These are phyloP conservation scores for Cliona cf. orientalis DNA, from an alignment of 37 sponge, comb jelly and placozoan genomes.

Conservation along the genomic window DNA sequence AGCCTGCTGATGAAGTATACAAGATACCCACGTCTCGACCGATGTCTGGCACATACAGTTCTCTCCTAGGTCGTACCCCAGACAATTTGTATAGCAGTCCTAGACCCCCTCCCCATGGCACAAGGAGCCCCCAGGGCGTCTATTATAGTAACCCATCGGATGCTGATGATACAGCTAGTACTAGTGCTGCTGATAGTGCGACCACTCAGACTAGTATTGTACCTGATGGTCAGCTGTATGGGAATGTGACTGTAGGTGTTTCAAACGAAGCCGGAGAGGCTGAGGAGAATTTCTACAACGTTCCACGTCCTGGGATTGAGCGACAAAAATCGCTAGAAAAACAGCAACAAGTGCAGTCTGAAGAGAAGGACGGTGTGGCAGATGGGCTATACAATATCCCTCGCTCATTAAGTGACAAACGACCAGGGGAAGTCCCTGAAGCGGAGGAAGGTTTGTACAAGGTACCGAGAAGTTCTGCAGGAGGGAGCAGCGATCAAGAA, in stretches of 20 bases:
- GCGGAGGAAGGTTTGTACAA: background rate
- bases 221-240: too few relatives aligned
- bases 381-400: conserved; percentile 6
- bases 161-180: background rate
- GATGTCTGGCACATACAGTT: background rate
- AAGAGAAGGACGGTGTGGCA: background rate
- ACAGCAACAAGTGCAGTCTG: background rate
- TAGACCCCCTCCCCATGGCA: background rate
- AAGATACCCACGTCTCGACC: background rate
- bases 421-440: background rate
- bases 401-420: background rate
- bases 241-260: too few relatives aligned
- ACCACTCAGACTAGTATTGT: too few relatives aligned
- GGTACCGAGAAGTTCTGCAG: background rate
- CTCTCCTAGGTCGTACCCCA: background rate
- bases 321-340: too few relatives aligned
- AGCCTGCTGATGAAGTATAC: background rate
- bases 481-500: background rate
- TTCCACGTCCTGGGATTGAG: too few relatives aligned
- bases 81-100: too few relatives aligned
- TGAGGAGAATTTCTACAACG: too few relatives aligned
- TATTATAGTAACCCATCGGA: background rate
- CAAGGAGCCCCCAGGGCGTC: background rate
- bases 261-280: too few relatives aligned
- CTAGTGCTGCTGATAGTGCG: background rate